Evolutionary conservation across 1,140 invertebrate genomes (phyloP).

Genomic region (Magallana gigas): DNA sequence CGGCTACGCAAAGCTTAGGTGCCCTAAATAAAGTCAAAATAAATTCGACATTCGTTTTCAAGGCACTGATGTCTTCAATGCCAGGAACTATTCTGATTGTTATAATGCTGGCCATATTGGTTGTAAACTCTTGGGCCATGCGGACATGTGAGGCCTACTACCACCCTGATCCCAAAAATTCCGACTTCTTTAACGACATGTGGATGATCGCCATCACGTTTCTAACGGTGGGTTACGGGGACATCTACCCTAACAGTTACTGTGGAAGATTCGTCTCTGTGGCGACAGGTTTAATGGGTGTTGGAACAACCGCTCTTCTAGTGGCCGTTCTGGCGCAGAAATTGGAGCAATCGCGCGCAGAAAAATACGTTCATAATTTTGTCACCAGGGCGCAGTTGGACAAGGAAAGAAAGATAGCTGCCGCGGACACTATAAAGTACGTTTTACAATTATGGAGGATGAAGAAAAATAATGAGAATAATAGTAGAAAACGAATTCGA

Average conservation of each 20-base stretch:
- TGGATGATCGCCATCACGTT: slow-evolving; percentile 76
- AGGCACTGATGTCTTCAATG: slow-evolving; percentile 78
- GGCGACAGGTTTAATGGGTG: slow-evolving; percentile 72
- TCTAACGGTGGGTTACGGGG: slow-evolving; percentile 74
- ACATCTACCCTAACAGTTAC: slow-evolving; percentile 71
- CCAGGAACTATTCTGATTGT: slow-evolving; percentile 75
- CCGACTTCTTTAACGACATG: slow-evolving; percentile 69
- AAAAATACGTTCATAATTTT: slow-evolving; percentile 73
- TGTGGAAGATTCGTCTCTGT: slow-evolving; percentile 74
- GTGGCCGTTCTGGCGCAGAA: slow-evolving; percentile 75
- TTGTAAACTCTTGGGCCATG: slow-evolving; percentile 77
- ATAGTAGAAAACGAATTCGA: slow-evolving; percentile 54
- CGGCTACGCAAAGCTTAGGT: slow-evolving; percentile 77
- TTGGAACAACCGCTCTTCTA: slow-evolving; percentile 74
- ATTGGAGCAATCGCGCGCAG: slow-evolving; percentile 70
- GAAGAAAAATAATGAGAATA: slow-evolving; percentile 49
- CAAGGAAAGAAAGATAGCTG: slow-evolving; percentile 66
- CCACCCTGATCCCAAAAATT: slow-evolving; percentile 59
- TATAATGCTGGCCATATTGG: slow-evolving; percentile 73
- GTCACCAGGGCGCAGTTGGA: slow-evolving; percentile 67
- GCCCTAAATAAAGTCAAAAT: slow-evolving; percentile 78
- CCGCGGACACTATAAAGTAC: slow-evolving; percentile 70
- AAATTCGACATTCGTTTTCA: slow-evolving; percentile 78
- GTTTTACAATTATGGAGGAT: slow-evolving; percentile 67
- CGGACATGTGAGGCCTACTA: slow-evolving; percentile 75